Evolutionary conservation across 2,888 invertebrate genomes (phyloP), one percentile per base, ranked within the genome.

Genomic region (Brachypalpus laphriformis): DNA sequence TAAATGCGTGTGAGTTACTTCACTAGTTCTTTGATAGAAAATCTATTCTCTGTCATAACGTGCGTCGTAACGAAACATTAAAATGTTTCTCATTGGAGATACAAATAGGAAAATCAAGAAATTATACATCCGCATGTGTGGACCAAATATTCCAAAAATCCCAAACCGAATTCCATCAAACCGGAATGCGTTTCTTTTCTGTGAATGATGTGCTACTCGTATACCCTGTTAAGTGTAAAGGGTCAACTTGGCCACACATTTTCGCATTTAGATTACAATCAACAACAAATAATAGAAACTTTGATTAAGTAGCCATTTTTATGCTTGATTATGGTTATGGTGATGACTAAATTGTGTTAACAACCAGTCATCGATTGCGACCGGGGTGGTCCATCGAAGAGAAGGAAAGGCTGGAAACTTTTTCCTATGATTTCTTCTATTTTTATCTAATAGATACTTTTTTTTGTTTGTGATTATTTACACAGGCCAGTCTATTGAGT

Each of bases 301-400:
- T 70, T 68, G 70, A 81, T 75, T 75, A 71, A 76, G 81, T 76
- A 76, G 75, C 83, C 16, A 63, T 37, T 63, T 63, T 40, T 42
- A 74, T 42, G 61, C 54, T 59, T 56, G 71, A 61, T 76, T 81
- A 76, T 78, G 65, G 54, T 71, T 71, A 68, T 59, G 75, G 45
- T 75, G 57, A 80, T 81, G 81, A 71, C 75, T 71, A 76, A 85
- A 85, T 80, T 70, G 61, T 74, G 80, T 70, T 81, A 76, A 61
- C 82, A 65, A 31, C 42, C 28, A 66, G 59, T 37, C 77, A 77
- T 82, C 54, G 51, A 75, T 40, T 61, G 42, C 72, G 22, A 34
- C 45, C 31, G 51, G 31, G 82, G 82, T 82, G 82, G 76, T 82
- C 82, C 37, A 8, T n/a, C n/a, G n/a, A n/a, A n/a, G n/a, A n/a